These are phyloP conservation scores for Pogonus chalceus DNA, from an alignment of 1,140 invertebrate genomes.

Conservation along the genomic window DNA sequence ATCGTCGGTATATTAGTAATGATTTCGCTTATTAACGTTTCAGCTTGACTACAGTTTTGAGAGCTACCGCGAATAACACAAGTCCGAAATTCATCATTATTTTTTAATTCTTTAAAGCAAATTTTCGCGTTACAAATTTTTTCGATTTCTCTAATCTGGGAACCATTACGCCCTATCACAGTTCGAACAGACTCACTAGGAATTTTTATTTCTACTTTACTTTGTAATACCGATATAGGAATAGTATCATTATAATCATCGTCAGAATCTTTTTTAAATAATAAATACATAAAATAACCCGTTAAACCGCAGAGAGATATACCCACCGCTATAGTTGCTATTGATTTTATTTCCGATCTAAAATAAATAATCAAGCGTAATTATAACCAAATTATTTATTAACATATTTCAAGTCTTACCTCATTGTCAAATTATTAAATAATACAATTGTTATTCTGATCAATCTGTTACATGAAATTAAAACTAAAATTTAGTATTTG, in stretches of 20 bases:
- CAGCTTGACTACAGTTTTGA: slow-evolving; percentile 53
- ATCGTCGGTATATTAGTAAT: slow-evolving; percentile 56
- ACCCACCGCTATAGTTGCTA: slow-evolving; percentile 22
- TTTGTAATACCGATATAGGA: slow-evolving; percentile 24
- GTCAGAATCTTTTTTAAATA: slow-evolving; percentile 34
- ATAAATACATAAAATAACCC: slow-evolving; percentile 35
- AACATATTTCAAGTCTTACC: too few species aligned
- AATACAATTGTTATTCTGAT: too few species aligned
- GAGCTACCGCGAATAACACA: slow-evolving; percentile 55
- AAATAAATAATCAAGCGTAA: too few species aligned
- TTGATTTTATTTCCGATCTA: neutral
- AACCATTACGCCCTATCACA: slow-evolving; percentile 54
- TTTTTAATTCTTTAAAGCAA: slow-evolving; percentile 46
- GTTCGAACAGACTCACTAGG: slow-evolving; percentile 37
- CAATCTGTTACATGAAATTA: too few species aligned
- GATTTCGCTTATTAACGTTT: slow-evolving; percentile 58
- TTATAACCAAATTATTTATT: too few species aligned
- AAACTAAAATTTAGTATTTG: too few species aligned
- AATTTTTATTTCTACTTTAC: slow-evolving; percentile 37
- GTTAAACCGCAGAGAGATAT: slow-evolving; percentile 36
- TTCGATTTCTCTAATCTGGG: slow-evolving; percentile 60
- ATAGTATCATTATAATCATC: slow-evolving; percentile 21
- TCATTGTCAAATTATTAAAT: too few species aligned
- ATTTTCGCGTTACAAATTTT: slow-evolving; percentile 57
- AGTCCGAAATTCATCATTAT: slow-evolving; percentile 40